Conservation (phyloP, 2,113 vertebrate species). For the Zapus hudsonius region DNA sequence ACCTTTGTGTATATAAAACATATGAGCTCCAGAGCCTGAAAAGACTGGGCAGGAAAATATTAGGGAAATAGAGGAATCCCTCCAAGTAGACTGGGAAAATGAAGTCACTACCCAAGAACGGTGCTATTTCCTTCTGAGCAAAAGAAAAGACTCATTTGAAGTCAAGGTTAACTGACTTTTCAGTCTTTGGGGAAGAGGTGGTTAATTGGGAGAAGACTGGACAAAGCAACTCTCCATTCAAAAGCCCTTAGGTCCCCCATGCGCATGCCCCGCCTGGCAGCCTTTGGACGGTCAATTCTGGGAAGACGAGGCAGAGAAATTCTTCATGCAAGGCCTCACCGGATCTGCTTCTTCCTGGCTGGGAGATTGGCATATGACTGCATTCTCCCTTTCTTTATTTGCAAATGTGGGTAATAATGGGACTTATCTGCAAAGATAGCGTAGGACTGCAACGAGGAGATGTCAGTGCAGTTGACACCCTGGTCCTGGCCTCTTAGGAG, state of each 20-base stretch:
- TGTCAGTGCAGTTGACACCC: background rate
- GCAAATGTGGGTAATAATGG: background rate
- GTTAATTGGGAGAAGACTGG: background rate
- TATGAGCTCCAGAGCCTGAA: conserved; percentile 86
- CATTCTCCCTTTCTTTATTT: background rate
- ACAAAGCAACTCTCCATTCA: background rate
- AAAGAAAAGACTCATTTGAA: conserved; percentile 69
- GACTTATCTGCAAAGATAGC: background rate
- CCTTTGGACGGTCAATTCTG: too few relatives aligned
- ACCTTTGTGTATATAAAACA: conserved; percentile 89
- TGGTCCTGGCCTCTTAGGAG: too few relatives aligned
- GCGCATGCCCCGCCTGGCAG: background rate
- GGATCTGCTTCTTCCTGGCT: background rate
- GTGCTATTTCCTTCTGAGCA: conserved; percentile 64
- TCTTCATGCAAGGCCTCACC: background rate
- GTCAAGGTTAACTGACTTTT: conserved; percentile 51
- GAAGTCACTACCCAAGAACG: conserved; percentile 81
- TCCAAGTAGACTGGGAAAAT: conserved; percentile 87
- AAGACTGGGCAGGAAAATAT: conserved; percentile 87
- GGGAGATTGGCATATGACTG: background rate
- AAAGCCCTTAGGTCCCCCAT: background rate
- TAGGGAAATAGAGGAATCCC: conserved; percentile 91
- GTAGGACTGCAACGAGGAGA: background rate
- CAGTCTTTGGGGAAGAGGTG: background rate
- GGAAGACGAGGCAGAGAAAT: too few relatives aligned